Conservation (phyloP, 2,797 vertebrate species). For the Anniella stebbinsi region DNA sequence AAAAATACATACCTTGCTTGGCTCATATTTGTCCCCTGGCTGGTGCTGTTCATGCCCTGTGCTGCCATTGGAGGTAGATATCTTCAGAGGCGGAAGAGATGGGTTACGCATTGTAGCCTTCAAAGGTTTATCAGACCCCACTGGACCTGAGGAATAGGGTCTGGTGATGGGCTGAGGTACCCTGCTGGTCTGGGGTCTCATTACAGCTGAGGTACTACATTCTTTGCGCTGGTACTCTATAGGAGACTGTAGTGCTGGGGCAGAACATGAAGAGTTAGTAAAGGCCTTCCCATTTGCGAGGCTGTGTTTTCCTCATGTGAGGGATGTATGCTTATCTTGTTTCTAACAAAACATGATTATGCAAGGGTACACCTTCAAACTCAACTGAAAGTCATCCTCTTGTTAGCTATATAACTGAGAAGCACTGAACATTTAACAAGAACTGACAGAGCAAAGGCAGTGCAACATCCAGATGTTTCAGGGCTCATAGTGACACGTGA, state of each 20-base stretch:
- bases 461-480: not conserved
- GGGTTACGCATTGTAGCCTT: conserved; percentile 81
- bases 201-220: conserved; percentile 83
- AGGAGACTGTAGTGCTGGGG: conserved; percentile 93
- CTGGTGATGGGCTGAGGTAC: conserved; percentile 82
- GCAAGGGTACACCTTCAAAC: not conserved
- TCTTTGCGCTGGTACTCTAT: conserved; percentile 96
- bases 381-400: not conserved
- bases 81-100: conserved; percentile 86
- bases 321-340: no score
- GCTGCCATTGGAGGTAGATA: conserved; percentile 93
- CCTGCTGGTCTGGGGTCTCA: conserved; percentile 87
- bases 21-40: conserved; percentile 83
- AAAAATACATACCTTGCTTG: conserved; percentile 83
- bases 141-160: conserved; percentile 82
- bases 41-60: conserved; percentile 86
- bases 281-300: not conserved
- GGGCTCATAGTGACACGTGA: not conserved
- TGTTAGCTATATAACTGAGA: not conserved
- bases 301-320: not conserved
- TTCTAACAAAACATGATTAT: not conserved
- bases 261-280: conserved; percentile 55
- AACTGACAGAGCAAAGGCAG: not conserved
- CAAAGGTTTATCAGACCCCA: conserved; percentile 87
- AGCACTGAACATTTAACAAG: not conserved